phyloP scores from a whole-genome alignment of 2,888 invertebrate species.

The Tridacna gigas region DNA sequence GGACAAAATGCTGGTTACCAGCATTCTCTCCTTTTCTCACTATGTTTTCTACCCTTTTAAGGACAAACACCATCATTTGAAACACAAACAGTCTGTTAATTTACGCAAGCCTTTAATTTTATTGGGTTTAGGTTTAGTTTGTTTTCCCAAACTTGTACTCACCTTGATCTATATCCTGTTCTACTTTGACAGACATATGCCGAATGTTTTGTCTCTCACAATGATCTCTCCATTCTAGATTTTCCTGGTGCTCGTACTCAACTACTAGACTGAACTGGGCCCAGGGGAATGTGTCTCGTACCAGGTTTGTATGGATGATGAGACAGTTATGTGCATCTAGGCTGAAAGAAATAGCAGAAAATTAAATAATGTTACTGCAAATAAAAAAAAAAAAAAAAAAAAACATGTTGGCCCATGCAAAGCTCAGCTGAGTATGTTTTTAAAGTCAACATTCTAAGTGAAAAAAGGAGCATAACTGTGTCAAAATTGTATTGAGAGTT shows the following conservation, averaged over 20 bases:
- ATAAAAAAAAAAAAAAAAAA: no score
- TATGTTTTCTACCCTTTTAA: no score
- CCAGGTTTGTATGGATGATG: constrained; percentile 45
- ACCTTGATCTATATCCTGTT: constrained; percentile 18
- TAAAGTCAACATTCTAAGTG: no score
- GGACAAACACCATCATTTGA: no score
- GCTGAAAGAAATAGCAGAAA: constrained; percentile 44
- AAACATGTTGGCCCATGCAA: no score
- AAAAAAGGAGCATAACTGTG: no score
- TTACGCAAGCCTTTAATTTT: background rate
- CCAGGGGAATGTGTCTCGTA: constrained; percentile 70
- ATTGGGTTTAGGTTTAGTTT: background rate
- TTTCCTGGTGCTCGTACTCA: constrained; percentile 69
- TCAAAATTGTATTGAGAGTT: no score
- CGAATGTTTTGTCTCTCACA: constrained; percentile 68
- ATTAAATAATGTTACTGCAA: no score
- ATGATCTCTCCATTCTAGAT: constrained; percentile 49
- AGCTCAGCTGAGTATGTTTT: no score
- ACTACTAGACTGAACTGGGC: constrained; percentile 74
- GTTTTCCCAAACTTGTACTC: background rate
- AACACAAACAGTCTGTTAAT: no score
- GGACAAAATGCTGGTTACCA: no score
- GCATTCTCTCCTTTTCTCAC: no score
- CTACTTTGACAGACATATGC: constrained; percentile 53
- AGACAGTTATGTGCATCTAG: constrained; percentile 69